These are phyloP conservation scores for Colius striatus DNA, from an alignment of 2,113 vertebrate genomes.

Conservation along the genomic window DNA sequence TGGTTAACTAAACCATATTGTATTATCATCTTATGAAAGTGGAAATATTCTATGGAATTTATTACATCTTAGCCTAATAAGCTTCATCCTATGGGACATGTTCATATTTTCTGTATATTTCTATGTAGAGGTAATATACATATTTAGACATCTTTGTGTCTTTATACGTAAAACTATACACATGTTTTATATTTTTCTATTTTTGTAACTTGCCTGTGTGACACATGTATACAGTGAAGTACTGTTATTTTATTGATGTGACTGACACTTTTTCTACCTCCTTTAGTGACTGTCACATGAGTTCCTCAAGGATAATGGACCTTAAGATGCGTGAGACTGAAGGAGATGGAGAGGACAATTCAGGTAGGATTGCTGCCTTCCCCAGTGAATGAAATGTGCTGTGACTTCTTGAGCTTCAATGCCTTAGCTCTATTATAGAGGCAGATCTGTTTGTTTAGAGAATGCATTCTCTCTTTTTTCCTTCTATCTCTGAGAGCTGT, in stretches of 20 bases:
- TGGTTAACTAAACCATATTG: neutral
- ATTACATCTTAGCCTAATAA: neutral
- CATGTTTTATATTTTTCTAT: neutral
- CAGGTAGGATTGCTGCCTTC: constrained; percentile 76
- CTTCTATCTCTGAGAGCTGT: neutral
- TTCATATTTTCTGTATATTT: neutral
- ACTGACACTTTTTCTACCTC: neutral
- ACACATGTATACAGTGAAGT: neutral
- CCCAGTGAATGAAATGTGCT: neutral
- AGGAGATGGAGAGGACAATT: constrained; percentile 80
- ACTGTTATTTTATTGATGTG: neutral
- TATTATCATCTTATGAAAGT: neutral
- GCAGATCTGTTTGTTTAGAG: neutral
- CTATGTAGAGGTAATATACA: neutral
- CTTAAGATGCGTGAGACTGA: constrained; percentile 81
- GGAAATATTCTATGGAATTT: neutral
- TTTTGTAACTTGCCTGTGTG: neutral
- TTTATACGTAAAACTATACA: neutral
- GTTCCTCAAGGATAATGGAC: constrained; percentile 80
- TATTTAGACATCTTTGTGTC: neutral
- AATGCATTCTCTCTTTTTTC: neutral
- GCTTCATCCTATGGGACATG: neutral
- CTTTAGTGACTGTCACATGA: constrained; percentile 72
- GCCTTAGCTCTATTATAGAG: neutral
- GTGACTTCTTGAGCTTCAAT: neutral